Percentiles rank a stretch among this genome's conserved stretches.
Evolutionary conservation across 2,113 vertebrate genomes (phyloP).

Genomic region (Toxostoma redivivum): DNA sequence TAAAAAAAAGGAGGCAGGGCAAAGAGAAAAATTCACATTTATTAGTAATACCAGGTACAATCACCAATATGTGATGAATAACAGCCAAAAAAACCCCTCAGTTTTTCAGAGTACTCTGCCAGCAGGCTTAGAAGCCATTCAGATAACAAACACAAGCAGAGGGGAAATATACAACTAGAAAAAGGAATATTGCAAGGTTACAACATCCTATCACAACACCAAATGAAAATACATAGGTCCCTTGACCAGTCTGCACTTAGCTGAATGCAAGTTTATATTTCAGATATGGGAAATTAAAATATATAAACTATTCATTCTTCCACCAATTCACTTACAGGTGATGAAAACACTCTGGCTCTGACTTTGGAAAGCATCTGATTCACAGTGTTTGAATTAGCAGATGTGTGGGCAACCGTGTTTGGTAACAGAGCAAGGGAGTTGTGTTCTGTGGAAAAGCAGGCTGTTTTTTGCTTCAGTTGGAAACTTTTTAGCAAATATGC

Average conservation of each 20-base stretch:
- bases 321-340: neutral
- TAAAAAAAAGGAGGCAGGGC: accelerated
- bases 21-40: neutral
- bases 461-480: neutral
- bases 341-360: neutral
- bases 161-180: neutral
- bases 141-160: neutral
- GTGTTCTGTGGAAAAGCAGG: neutral
- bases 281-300: neutral
- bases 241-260: neutral
- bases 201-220: neutral
- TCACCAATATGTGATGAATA: neutral
- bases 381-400: neutral
- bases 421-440: neutral
- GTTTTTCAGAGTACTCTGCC: neutral
- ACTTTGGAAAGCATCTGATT: neutral
- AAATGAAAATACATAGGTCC: neutral
- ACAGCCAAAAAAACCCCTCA: neutral
- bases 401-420: neutral
- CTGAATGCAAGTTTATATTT: neutral
- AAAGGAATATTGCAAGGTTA: neutral
- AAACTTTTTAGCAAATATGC: neutral
- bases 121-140: neutral
- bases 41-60: accelerated
- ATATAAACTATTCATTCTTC: neutral